Evolutionary conservation across 53 echinoderm and acorn worm genomes (phyloP), one percentile per base, ranked within the genome.

Genomic region (Apostichopus leukothele): DNA sequence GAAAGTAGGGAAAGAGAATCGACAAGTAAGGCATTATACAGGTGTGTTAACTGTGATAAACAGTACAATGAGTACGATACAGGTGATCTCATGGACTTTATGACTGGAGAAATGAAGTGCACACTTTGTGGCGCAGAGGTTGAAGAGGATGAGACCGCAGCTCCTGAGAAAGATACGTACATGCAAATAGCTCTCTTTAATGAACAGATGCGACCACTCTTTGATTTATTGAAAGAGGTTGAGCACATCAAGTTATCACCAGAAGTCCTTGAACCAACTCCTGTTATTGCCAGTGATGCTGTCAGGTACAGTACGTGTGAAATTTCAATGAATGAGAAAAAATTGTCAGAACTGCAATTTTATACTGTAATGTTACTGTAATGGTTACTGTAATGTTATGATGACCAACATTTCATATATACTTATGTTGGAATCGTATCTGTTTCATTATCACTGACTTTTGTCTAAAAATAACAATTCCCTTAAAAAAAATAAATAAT

Each of bases 1-100:
- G 98, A 98, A 73, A 93, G 84, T 78, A 87, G 91, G 50, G 98
- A 98, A 86, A 87, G 96, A 12, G 96, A 98, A 88, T 98, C 98
- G n/a, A 96, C 94, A 11, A 94, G 98, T 86, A 98, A 98, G 83
- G 94, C 98, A 0, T 93, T 95, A 50, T 98, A 96, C 88, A 96
- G 94, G 76, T 98, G 98, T 78, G 93, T 92, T 5, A 27, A 76
- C 6, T 98, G 98, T 75, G 26, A 74, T 20, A 93, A 86, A 53
- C 92, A 90, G 50, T 98, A 93, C 92, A 98, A 98, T 52, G 98
- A 98, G 78, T 98, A 93, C 87, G 95, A 98, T 61, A 94, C 98
- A 4, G 91, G 91, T 16, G 91, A 93, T 21, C 89, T 98, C 80
- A 91, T 92, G 76, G 98, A 98, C 59, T 88, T 88, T 18, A 66